phyloP scores from a whole-genome alignment of 2,113 vertebrate species.

The Limnothrissa miodon region DNA sequence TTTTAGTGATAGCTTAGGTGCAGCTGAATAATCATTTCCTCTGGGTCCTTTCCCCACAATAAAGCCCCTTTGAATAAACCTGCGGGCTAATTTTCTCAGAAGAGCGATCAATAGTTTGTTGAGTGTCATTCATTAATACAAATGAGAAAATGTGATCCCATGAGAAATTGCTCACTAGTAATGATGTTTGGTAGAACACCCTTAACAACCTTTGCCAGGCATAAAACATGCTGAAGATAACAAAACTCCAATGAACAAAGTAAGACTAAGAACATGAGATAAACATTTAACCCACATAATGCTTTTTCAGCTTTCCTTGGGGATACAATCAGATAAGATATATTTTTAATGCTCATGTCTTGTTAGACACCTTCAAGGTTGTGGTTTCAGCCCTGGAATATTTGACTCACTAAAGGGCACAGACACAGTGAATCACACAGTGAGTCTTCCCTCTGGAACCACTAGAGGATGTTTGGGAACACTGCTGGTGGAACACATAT shows the following conservation, averaged over 20 bases:
- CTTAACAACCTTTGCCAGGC: not conserved
- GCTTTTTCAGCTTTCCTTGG: not conserved
- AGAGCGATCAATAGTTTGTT: not conserved
- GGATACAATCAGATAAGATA: not conserved
- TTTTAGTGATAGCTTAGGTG: not conserved
- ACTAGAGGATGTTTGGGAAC: not conserved
- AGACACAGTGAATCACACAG: not conserved
- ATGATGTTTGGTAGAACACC: constrained; percentile 4
- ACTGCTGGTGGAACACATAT: not conserved
- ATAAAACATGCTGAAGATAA: not conserved
- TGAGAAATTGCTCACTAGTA: not conserved
- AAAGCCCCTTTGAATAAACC: constrained; percentile 7
- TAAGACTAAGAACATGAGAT: not conserved
- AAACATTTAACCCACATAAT: not conserved
- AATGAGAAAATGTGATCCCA: constrained; percentile 12
- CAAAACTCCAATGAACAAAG: not conserved
- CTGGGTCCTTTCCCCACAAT: not conserved
- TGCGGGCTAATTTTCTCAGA: not conserved
- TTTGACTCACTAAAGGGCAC: not conserved
- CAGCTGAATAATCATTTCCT: not conserved
- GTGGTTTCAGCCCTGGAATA: not conserved
- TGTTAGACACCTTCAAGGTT: not conserved
- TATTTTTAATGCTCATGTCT: not conserved
- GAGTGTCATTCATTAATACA: not conserved
- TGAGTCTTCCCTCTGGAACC: not conserved